These are phyloP conservation scores for Diprion similis DNA, from an alignment of 1,140 invertebrate species.

Conservation along the genomic window DNA sequence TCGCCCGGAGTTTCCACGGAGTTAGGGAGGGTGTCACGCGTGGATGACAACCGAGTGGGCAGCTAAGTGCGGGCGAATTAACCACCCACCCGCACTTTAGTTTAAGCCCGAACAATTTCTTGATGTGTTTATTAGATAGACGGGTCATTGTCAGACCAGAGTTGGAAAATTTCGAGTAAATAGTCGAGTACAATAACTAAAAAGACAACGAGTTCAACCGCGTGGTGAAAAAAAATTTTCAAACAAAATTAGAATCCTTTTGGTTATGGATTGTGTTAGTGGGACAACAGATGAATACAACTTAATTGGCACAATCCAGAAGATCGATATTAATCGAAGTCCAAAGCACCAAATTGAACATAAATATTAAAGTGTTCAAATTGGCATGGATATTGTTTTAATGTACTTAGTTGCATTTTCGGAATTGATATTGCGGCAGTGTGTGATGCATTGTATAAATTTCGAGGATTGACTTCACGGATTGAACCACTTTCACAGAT, in stretches of 20 bases:
- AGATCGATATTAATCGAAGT: neutral
- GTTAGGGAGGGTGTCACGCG: neutral
- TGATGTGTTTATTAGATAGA: no score
- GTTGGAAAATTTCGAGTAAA: no score
- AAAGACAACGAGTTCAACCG: no score
- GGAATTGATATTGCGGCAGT: no score
- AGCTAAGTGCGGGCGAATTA: no score
- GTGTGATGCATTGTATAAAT: no score
- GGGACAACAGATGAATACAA: neutral
- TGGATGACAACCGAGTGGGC: neutral
- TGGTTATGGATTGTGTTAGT: neutral
- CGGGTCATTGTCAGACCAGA: no score
- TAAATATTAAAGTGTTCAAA: constrained; percentile 33
- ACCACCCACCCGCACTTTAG: no score
- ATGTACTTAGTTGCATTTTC: no score
- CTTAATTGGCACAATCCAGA: neutral
- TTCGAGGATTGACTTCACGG: no score
- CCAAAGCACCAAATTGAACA: constrained; percentile 21
- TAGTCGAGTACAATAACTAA: no score
- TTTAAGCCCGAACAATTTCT: no score
- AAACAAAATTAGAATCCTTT: neutral
- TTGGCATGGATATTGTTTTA: constrained; percentile 22
- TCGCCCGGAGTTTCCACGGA: neutral
- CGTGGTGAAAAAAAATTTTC: neutral
- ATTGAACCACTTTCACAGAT: constrained; percentile 17